A percentile compares a stretch with the other conserved stretches of the same genome.
These are phyloP conservation scores for Athetis lepigone DNA, from an alignment of 2,888 invertebrate genomes.

Conservation along the genomic window DNA sequence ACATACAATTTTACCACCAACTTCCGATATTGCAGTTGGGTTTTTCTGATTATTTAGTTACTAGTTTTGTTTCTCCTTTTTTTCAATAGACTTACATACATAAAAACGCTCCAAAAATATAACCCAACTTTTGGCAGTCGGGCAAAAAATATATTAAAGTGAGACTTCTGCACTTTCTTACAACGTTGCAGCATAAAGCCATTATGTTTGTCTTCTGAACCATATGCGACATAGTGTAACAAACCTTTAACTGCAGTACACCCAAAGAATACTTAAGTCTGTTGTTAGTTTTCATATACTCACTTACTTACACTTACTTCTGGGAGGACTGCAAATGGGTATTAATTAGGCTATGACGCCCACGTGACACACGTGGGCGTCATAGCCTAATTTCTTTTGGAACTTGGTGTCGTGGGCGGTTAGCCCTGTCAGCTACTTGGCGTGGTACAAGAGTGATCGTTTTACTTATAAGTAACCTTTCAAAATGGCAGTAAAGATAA, in stretches of 20 bases:
- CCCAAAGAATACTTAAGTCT: slow-evolving; percentile 29
- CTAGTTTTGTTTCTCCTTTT: too few relatives aligned
- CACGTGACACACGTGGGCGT: too few relatives aligned
- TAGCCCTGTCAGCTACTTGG: neutral
- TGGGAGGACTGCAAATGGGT: slow-evolving; percentile 6
- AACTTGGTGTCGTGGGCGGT: neutral
- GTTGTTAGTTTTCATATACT: slow-evolving; percentile 5
- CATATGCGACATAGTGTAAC: slow-evolving; percentile 22
- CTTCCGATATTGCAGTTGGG: too few relatives aligned
- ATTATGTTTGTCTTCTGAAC: slow-evolving; percentile 26
- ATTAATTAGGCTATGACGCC: slow-evolving; percentile 6
- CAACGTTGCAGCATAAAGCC: neutral
- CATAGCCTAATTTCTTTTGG: too few relatives aligned
- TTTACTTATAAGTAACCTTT: neutral
- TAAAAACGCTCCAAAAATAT: too few relatives aligned
- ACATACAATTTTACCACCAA: too few relatives aligned
- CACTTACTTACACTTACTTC: neutral
- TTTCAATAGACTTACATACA: too few relatives aligned
- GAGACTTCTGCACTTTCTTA: slow-evolving; percentile 4
- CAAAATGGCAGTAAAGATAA: neutral
- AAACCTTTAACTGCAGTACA: slow-evolving; percentile 27
- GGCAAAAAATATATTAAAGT: too few relatives aligned
- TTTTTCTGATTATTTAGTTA: too few relatives aligned
- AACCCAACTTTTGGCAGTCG: too few relatives aligned
- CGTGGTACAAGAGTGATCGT: neutral